Percentiles rank a stretch among this genome's conserved stretches.
Conservation (phyloP, 2,888 invertebrate genomes). For the Leucozona laternaria region DNA sequence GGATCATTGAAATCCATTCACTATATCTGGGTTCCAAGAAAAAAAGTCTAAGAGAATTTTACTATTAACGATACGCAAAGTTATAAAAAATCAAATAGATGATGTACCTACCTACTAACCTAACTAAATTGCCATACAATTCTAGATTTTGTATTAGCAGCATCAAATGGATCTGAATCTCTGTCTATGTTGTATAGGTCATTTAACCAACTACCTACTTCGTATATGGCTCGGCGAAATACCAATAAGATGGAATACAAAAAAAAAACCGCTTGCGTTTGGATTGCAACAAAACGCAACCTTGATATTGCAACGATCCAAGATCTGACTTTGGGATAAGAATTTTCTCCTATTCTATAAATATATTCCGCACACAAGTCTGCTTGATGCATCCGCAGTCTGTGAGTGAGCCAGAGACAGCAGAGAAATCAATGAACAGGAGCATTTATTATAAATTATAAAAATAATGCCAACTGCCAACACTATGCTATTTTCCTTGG, state of each 20-base stretch:
- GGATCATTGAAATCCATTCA: no score
- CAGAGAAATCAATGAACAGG: conserved; percentile 70
- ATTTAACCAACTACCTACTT: conserved; percentile 38
- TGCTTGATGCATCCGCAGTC: conserved; percentile 1
- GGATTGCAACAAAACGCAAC: conserved; percentile 54
- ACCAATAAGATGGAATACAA: background rate
- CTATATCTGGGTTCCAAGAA: no score
- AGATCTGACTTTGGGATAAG: conserved; percentile 36
- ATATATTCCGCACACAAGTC: conserved; percentile 14
- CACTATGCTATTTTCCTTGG: background rate
- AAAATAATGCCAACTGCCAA: conserved; percentile 31
- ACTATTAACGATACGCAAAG: background rate
- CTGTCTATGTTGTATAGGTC: conserved; percentile 56
- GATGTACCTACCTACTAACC: background rate
- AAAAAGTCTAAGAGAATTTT: no score
- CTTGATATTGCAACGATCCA: conserved; percentile 58
- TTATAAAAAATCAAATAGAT: background rate
- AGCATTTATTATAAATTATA: conserved; percentile 57
- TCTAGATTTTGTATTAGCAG: background rate
- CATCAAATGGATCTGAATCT: background rate
- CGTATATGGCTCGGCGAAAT: background rate
- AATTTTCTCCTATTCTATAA: conserved; percentile 36
- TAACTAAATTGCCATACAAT: background rate
- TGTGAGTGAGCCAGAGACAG: background rate
- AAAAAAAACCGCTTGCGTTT: conserved; percentile 1